A percentile compares a stretch with the other conserved stretches of the same genome.
Evolutionary conservation across 1,140 invertebrate species (phyloP).

Genomic region (Caenorhabditis briggsae): DNA sequence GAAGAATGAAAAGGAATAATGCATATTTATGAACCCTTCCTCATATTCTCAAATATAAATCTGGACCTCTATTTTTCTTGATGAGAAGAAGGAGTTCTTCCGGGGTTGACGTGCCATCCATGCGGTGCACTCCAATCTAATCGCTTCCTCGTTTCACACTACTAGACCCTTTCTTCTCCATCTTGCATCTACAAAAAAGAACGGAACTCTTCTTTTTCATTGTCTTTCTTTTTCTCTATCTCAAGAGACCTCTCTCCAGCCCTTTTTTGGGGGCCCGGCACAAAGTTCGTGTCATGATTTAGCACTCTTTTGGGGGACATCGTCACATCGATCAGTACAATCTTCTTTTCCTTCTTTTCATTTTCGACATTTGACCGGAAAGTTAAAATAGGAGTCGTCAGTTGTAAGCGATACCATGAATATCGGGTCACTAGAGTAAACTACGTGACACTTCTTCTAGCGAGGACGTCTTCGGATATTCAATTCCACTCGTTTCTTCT

Average conservation of each 20-base stretch:
- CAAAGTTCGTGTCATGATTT: slow-evolving; percentile 54
- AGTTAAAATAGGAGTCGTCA: not conserved
- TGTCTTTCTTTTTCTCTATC: slow-evolving; percentile 46
- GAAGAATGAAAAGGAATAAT: not conserved
- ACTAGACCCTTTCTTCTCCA: slow-evolving; percentile 2
- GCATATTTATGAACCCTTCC: not conserved
- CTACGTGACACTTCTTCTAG: slow-evolving; percentile 21
- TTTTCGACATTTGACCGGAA: slow-evolving; percentile 30
- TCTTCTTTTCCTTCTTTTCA: not conserved
- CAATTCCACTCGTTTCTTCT: slow-evolving; percentile 33
- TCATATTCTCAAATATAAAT: slow-evolving; percentile 31
- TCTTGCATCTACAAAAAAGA: not conserved
- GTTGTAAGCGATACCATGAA: slow-evolving; percentile 21
- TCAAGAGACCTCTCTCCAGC: slow-evolving; percentile 7
- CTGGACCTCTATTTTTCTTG: slow-evolving; percentile 33
- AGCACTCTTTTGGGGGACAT: slow-evolving; percentile 35
- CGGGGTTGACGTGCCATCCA: slow-evolving; percentile 34
- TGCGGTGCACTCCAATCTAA: slow-evolving; percentile 51
- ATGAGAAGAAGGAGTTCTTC: not conserved
- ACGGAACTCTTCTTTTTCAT: not conserved
- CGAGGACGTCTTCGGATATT: slow-evolving; percentile 41
- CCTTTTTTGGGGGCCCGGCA: not conserved
- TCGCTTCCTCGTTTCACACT: slow-evolving; percentile 47
- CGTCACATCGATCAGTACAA: slow-evolving; percentile 27
- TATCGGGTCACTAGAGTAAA: slow-evolving; percentile 40